Evolutionary conservation across 1,140 invertebrate species (phyloP), one percentile per base, ranked within the genome.

Genomic region (Trypoxylus dichotomus): DNA sequence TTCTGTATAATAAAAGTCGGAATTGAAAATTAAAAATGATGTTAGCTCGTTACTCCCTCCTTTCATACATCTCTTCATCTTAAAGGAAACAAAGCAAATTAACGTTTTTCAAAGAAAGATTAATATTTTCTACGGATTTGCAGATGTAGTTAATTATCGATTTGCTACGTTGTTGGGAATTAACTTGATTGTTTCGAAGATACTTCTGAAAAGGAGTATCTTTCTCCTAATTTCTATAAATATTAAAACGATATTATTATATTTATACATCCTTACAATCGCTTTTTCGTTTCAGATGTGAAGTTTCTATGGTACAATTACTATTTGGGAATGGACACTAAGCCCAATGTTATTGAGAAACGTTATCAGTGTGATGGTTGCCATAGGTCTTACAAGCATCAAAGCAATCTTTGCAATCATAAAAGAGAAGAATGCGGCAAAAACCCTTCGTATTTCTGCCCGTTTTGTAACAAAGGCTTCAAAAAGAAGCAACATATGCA

Each of bases 381-480:
- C 76, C 83, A 83, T n/a, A 78, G 82, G 21, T 81, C 80, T 2
- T 84, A 84, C 76, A 82, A 83, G 72, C 82, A 83, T 77, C 80
- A 82, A 77, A 81, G 82, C 13, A 83, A 83, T 74, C 72, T 84
- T 10, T 80, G 79, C 58, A 82, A 82, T 74, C 83, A 84, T 76
- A 83, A 83, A 79, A 77, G 81, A 77, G 82, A 83, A 25, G 83
- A 83, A 75, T 84, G 83, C 43, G 83, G 83, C 27, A 83, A 83
- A 79, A 78, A 78, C 6, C 83, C 83, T 2, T 82, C 81, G 3
- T 80, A 83, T 80, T 83, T 83, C 75, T 91, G 90, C 78, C 88
- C 88, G 15, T 41, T 82, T 13, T 95, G 94, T 85, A 89, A 91
- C 8, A 94, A 94, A 87, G 91, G 90, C 78, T 93, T 93, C 74